Percentiles rank a stretch among this genome's conserved stretches.
phyloP scores from a whole-genome alignment of 2,888 invertebrate genomes.

The Agriopis aurantiaria region DNA sequence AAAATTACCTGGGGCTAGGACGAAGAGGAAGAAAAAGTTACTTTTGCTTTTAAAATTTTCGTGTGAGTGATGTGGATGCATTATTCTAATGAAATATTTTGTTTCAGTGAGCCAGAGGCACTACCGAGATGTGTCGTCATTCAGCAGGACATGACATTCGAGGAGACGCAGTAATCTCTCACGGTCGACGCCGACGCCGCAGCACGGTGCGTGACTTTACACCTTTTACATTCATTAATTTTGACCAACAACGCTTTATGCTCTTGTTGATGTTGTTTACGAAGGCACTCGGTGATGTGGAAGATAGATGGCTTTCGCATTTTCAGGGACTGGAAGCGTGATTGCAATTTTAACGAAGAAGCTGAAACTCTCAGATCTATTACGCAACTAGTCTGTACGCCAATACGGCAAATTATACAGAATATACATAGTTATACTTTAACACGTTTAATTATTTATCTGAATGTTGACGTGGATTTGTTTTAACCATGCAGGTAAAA shows the following conservation, averaged over 20 bases:
- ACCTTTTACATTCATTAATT: constrained; percentile 36
- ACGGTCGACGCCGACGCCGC: constrained; percentile 65
- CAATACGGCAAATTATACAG: no score
- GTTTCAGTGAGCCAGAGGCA: constrained; percentile 80
- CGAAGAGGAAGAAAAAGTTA: no score
- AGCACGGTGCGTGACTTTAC: constrained; percentile 59
- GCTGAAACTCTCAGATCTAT: no score
- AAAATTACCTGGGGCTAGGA: no score
- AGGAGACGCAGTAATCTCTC: constrained; percentile 71
- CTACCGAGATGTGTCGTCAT: constrained; percentile 73
- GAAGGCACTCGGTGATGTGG: constrained; percentile 24
- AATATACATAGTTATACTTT: no score
- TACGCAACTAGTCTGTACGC: no score
- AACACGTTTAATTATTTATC: no score
- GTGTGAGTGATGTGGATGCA: background rate
- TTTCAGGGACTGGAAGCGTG: constrained; percentile 5
- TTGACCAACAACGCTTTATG: constrained; percentile 20
- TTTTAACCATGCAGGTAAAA: no score
- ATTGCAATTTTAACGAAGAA: constrained; percentile 3
- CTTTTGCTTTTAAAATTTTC: no score
- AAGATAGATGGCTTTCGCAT: constrained; percentile 13
- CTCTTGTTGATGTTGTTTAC: constrained; percentile 20
- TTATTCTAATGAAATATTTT: background rate
- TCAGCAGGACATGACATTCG: constrained; percentile 80
- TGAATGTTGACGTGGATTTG: no score